Base-by-base conservation (phyloP, 1,140 invertebrate species). In the Cephus cinctus region DNA sequence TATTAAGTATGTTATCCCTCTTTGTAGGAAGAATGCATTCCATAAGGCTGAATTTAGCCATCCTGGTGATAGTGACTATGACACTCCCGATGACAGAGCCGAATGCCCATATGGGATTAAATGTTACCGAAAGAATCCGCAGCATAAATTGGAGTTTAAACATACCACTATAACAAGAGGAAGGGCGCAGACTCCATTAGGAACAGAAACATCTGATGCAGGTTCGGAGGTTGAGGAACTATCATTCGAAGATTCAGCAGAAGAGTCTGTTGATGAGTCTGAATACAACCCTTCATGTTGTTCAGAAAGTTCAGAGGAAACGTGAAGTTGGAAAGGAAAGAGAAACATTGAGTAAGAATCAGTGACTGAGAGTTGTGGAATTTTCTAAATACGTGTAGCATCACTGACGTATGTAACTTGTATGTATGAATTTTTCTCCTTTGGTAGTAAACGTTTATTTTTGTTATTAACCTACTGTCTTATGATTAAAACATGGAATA, bases 21-120 rank as follows among this genome's bases (percentile, higher is more conserved):
- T 47, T 62, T 52, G 14, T 31, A 80, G 78, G 38, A 70, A 62
- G 61, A 79, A 71, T 67, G 19, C 53, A n/a, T 48, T 65, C n/a
- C 78, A 80, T 40, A 73, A 63, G 54, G 44, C 32, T 18, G 45
- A 59, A 43, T 79, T 65, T 31, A 73, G 72, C 57, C 78, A 80
- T 59, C 72, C 72, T 20, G 67, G 76, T 4, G 83, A 85, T 67
- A 20, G 62, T 5, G 82, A 82, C 57, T 84, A 78, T 46, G 59
- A 73, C 6, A 22, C 52, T 9, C 61, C 73, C 30, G 78, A 81
- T 52, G 50, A 71, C 23, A 69, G 76, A 35, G 71, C 78, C 5
- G 65, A 77, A 44, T 82, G 81, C 65, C 67, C 67, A 14, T 82
- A 78, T 51, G 81, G 82, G 6, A 51, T 61, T 6, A 43, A 52